Percentiles rank a stretch among this genome's conserved stretches.
Conservation (phyloP, 2,113 vertebrate species). For the Hiodon tergisus region DNA sequence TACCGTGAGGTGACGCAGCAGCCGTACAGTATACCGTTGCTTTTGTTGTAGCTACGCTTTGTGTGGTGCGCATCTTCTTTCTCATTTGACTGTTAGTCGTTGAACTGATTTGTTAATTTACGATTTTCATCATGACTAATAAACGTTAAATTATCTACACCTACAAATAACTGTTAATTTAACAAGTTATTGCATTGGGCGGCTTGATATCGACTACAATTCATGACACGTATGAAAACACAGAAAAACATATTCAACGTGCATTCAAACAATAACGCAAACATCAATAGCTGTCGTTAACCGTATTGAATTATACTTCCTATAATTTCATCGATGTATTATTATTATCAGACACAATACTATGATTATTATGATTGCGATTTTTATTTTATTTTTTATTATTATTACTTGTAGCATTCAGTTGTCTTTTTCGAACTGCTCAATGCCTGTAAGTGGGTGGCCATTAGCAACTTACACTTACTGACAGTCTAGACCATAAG, state of each 20-base stretch:
- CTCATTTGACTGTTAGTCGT: neutral
- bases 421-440: neutral
- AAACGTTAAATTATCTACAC: neutral
- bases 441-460: neutral
- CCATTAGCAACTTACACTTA: conserved; percentile 8
- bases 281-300: neutral
- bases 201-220: neutral
- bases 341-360: neutral
- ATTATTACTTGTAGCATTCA: neutral
- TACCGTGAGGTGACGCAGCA: conserved; percentile 31
- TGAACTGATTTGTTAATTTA: neutral
- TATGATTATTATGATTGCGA: conserved; percentile 18
- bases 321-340: neutral
- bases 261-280: neutral
- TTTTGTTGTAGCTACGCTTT: conserved; percentile 47
- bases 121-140: neutral
- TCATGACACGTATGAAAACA: neutral
- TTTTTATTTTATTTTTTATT: conserved; percentile 1
- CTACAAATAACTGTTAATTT: neutral
- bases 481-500: conserved; percentile 9
- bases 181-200: neutral
- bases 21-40: conserved; percentile 30
- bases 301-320: neutral
- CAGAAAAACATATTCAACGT: neutral
- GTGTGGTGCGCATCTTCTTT: conserved; percentile 18